Evolutionary conservation across 2,797 vertebrate species (phyloP), one percentile per base, ranked within the genome.

Genomic region (Necrosyrtes monachus): DNA sequence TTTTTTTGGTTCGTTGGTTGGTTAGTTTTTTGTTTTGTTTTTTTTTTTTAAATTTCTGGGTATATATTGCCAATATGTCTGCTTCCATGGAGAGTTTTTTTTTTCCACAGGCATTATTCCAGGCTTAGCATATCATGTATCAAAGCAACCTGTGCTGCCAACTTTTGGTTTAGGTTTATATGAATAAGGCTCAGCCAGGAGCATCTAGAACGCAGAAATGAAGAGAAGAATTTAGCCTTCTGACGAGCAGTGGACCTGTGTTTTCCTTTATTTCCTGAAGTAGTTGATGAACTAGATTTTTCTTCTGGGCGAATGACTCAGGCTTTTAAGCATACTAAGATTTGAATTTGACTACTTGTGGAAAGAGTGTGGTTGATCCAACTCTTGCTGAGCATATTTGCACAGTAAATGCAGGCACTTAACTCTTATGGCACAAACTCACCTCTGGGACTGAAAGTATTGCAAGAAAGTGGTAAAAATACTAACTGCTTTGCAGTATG

Each of bases 291-390:
- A 33, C 31, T 67, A 14, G 8, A 46, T 78, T 73, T 90, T 27
- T 59, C 20, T 94, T 19, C 18, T 81, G 20, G 9, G 18, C 4
- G 8, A 67, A 63, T 18, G 7, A 54, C 46, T 74, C 0, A 0
- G 20, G 23, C 30, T 70, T 81, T 72, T 54, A 67, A 85, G 35
- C 30, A 18, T 65, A 31, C 3, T 37, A 24, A 67, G 48, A 33
- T 81, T 85, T 81, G 48, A 77, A 74, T 74, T 90, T 87, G 57
- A 18, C 65, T 86, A 10, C 5, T 54, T 2, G 4, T 70, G 27
- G 51, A 25, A 84, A 18, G 33, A 33, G 2, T 46, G 11, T 25
- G 33, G 15, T 73, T 91, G 60, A 74, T 81, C 27, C 77, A 70
- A 30, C 16, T 63, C 77, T 37, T 75, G 12, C 65, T 63, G 69